A percentile compares a stretch with the other conserved stretches of the same genome.
phyloP scores from a whole-genome alignment of 1,140 invertebrate species.

The Anoplophora glabripennis region DNA sequence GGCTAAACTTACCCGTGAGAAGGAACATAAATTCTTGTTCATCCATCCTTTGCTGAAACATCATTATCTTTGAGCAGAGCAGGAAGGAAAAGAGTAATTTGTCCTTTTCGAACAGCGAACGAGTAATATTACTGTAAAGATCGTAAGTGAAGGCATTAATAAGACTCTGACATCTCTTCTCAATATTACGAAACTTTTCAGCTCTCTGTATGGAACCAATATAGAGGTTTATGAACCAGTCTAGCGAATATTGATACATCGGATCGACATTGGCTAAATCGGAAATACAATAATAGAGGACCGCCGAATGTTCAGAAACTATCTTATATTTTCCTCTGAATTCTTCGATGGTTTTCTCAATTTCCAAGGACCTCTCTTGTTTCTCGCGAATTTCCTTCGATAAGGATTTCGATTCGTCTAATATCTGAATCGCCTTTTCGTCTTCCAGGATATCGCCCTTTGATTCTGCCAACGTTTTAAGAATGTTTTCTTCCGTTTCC shows the following conservation, averaged over 20 bases:
- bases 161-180: conserved; percentile 70
- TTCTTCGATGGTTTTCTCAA: conserved; percentile 69
- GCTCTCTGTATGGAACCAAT: conserved; percentile 84
- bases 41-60: conserved; percentile 66
- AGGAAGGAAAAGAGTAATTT: conserved; percentile 91
- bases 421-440: conserved; percentile 82
- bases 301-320: conserved; percentile 81
- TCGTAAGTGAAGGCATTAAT: conserved; percentile 83
- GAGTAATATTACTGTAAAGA: conserved; percentile 79
- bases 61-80: conserved; percentile 73
- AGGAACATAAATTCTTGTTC: conserved; percentile 77
- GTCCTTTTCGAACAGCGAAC: conserved; percentile 93
- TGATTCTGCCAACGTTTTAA: conserved; percentile 80
- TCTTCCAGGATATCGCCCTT: conserved; percentile 90
- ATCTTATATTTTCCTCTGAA: conserved; percentile 81
- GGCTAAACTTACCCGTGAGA: conserved; percentile 59
- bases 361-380: conserved; percentile 61
- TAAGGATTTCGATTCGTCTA: conserved; percentile 82
- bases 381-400: conserved; percentile 80
- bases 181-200: conserved; percentile 75
- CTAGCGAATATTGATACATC: conserved; percentile 92
- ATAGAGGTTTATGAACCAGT: conserved; percentile 93
- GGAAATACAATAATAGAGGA: conserved; percentile 88
- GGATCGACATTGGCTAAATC: conserved; percentile 91
- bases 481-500: conserved; percentile 87